Conservation (phyloP, 2,888 invertebrate species). For the Cephalotes varians region DNA sequence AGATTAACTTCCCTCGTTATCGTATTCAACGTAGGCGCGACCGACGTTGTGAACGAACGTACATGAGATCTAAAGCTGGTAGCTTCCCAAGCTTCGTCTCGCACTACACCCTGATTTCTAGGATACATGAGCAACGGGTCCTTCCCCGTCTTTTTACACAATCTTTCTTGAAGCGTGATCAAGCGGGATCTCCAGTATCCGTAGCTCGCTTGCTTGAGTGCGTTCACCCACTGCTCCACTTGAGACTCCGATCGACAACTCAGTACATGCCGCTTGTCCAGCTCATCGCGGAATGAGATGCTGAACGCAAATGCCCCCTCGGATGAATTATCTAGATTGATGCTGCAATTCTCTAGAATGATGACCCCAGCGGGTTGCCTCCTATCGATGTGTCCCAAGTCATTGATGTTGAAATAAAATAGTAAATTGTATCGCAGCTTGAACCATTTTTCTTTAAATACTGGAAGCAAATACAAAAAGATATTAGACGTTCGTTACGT, state of each 20-base stretch:
- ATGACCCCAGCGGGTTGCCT: constrained; percentile 91
- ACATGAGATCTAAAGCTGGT: constrained; percentile 83
- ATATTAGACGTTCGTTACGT: neutral
- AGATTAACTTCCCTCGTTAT: constrained; percentile 79
- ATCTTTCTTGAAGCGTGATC: constrained; percentile 89
- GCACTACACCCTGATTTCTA: constrained; percentile 87
- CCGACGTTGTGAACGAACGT: constrained; percentile 76
- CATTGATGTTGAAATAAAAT: constrained; percentile 92
- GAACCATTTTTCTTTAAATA: constrained; percentile 92
- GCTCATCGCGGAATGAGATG: constrained; percentile 90
- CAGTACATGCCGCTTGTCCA: constrained; percentile 90
- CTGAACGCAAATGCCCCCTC: constrained; percentile 92
- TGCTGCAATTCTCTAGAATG: constrained; percentile 91
- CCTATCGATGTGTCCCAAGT: constrained; percentile 89
- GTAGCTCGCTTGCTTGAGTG: constrained; percentile 90
- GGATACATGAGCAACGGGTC: constrained; percentile 89
- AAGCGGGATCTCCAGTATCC: constrained; percentile 90
- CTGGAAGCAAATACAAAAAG: constrained; percentile 85
- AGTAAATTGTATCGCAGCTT: constrained; percentile 91
- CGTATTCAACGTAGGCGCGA: constrained; percentile 72
- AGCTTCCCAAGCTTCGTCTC: constrained; percentile 82
- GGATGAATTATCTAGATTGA: constrained; percentile 89
- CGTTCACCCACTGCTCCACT: constrained; percentile 91
- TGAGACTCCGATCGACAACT: constrained; percentile 90
- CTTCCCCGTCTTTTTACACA: constrained; percentile 90